These are phyloP conservation scores for Cephus cinctus DNA, from an alignment of 1,140 invertebrate species.

Conservation along the genomic window DNA sequence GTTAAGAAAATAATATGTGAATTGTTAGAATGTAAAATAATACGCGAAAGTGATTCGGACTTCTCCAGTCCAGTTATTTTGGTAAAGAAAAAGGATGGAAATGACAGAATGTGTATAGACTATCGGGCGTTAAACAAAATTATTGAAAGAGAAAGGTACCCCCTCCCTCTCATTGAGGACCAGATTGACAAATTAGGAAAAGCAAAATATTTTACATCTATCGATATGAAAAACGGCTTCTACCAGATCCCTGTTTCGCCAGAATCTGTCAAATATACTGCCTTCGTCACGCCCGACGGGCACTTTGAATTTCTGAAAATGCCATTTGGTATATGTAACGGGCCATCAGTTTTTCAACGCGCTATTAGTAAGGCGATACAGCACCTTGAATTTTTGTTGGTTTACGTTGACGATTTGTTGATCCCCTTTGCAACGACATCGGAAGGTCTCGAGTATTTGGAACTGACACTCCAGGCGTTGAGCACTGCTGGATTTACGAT, in stretches of 20 bases:
- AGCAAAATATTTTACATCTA: no score
- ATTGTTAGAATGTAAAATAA: slow-evolving; percentile 31
- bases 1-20: slow-evolving; percentile 19
- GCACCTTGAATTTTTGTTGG: neutral
- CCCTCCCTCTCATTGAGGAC: no score
- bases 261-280: slow-evolving; percentile 19
- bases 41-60: no score
- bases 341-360: slow-evolving; percentile 7
- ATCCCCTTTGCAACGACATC: no score
- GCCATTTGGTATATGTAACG: slow-evolving; percentile 12
- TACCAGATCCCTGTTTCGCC: slow-evolving; percentile 20
- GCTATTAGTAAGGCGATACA: slow-evolving; percentile 9
- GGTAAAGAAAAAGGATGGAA: slow-evolving; percentile 27
- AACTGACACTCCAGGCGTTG: no score
- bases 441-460: no score
- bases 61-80: slow-evolving; percentile 20
- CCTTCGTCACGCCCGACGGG: slow-evolving; percentile 18
- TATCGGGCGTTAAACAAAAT: neutral
- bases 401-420: no score
- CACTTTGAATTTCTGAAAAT: slow-evolving; percentile 11
- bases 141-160: slow-evolving; percentile 16
- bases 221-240: slow-evolving; percentile 26
- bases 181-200: no score
- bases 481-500: no score
- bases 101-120: slow-evolving; percentile 26